phyloP scores from a whole-genome alignment of 2,113 vertebrate species.

The Actenoides hombroni region DNA sequence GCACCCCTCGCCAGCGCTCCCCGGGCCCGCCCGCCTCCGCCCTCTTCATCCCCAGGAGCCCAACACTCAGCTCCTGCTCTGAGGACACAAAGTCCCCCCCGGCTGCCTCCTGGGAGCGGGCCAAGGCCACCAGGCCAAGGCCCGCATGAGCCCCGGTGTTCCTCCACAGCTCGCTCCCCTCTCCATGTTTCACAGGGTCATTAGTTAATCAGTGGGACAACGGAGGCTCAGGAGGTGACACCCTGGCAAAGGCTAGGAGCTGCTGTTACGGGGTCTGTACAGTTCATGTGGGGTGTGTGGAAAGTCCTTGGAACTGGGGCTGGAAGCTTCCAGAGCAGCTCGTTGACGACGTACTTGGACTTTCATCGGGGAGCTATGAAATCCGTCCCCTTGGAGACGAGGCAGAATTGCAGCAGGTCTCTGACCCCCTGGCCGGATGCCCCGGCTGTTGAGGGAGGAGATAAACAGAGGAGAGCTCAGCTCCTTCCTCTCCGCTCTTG shows the following conservation, averaged over 20 bases:
- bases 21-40: accelerated
- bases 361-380: not conserved
- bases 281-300: accelerated
- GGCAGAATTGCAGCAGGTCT: not conserved
- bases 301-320: not conserved
- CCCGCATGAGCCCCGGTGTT: not conserved
- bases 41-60: not conserved
- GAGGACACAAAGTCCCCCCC: not conserved
- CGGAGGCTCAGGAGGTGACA: not conserved
- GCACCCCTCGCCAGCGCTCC: not conserved
- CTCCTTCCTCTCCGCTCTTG: not conserved
- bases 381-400: not conserved
- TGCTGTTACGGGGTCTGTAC: accelerated
- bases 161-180: not conserved
- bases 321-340: not conserved
- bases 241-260: not conserved
- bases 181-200: not conserved
- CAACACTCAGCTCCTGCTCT: accelerated
- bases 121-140: not conserved
- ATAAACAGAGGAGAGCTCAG: not conserved
- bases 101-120: not conserved
- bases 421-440: not conserved
- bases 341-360: not conserved
- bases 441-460: not conserved
- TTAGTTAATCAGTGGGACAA: not conserved